phyloP scores from a whole-genome alignment of 2,888 invertebrate species.

The Chrysolina oricalcia region DNA sequence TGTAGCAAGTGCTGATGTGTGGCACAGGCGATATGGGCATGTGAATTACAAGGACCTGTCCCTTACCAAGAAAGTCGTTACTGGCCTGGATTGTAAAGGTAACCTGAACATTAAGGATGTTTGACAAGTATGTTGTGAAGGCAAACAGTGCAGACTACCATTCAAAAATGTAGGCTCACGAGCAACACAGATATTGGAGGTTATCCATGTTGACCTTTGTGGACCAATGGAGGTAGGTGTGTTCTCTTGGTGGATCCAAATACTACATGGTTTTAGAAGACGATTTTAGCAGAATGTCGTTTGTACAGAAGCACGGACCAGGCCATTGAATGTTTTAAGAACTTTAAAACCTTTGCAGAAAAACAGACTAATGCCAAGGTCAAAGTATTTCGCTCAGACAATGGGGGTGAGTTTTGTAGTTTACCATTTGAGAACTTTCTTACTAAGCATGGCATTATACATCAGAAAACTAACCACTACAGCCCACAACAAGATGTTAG shows the following conservation, averaged over 20 bases:
- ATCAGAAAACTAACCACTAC: constrained; percentile 61
- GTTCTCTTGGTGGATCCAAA: constrained; percentile 40
- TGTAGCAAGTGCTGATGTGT: constrained; percentile 34
- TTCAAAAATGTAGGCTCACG: constrained; percentile 50
- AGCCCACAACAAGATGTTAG: constrained; percentile 63
- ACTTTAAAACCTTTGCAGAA: constrained; percentile 53
- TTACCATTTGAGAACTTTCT: constrained; percentile 52
- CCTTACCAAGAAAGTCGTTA: constrained; percentile 32
- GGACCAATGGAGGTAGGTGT: no score
- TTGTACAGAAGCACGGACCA: constrained; percentile 30
- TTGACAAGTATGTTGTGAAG: constrained; percentile 38
- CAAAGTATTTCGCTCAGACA: constrained; percentile 44
- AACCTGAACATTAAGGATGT: constrained; percentile 28
- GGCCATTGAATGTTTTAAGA: constrained; percentile 33
- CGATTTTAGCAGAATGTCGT: constrained; percentile 31
- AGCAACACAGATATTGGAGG: constrained; percentile 40
- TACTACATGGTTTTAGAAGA: constrained; percentile 50
- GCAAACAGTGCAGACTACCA: constrained; percentile 53
- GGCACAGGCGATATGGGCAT: constrained; percentile 46
- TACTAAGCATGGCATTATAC: constrained; percentile 55
- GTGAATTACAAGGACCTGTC: constrained; percentile 44
- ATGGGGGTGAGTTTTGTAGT: constrained; percentile 61
- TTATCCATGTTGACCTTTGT: constrained; percentile 50
- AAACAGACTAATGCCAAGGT: constrained; percentile 58
- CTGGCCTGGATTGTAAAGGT: constrained; percentile 28